Conservation (phyloP, 2,113 vertebrate genomes). For the Strix uralensis region DNA sequence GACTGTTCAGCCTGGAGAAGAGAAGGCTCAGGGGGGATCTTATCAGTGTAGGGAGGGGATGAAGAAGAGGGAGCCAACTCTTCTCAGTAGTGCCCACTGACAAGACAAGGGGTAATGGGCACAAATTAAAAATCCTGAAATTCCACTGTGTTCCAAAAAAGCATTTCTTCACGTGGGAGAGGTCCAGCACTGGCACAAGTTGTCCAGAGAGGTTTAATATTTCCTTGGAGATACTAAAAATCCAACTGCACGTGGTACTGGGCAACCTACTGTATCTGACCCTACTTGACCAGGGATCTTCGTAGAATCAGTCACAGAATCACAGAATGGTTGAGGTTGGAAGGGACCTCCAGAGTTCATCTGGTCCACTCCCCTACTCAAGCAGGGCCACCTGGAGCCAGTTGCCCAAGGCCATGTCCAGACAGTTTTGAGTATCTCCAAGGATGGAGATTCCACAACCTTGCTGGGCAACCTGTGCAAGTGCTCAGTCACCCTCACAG, state of each 20-base stretch:
- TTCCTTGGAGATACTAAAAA: not conserved
- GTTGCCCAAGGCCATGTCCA: not conserved
- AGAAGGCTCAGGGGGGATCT: not conserved
- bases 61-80: not conserved
- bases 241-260: rapidly evolving
- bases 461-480: not conserved
- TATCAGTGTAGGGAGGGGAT: not conserved
- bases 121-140: not conserved
- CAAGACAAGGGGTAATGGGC: not conserved
- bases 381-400: not conserved
- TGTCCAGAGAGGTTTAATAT: not conserved
- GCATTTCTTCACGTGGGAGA: not conserved
- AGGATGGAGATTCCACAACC: not conserved
- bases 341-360: not conserved
- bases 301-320: not conserved
- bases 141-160: not conserved
- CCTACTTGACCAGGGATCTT: not conserved
- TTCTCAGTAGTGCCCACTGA: not conserved
- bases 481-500: not conserved
- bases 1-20: not conserved
- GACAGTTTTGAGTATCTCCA: not conserved
- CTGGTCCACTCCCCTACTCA: not conserved
- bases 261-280: not conserved
- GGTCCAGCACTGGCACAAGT: not conserved
- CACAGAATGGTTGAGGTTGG: not conserved